Evolutionary conservation across 2,797 vertebrate species (phyloP).

Genomic region (Acanthurus tractus): DNA sequence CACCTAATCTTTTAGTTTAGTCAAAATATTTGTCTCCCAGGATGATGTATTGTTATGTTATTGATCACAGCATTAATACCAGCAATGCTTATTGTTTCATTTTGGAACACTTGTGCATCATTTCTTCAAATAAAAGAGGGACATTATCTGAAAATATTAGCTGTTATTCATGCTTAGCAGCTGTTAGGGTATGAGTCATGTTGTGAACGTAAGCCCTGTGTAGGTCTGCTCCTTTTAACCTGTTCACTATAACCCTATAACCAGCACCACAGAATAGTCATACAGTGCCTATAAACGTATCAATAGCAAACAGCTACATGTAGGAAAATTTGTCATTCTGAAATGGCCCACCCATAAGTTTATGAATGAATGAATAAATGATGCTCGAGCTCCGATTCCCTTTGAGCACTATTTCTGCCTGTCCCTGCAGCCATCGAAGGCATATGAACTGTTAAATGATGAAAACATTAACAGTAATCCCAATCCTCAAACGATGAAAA

Average conservation of each 20-base stretch:
- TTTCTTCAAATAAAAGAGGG: slow-evolving; percentile 12
- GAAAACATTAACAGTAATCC: background rate
- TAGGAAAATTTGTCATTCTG: background rate
- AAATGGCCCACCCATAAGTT: no score
- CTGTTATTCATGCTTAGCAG: background rate
- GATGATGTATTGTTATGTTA: background rate
- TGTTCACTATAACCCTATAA: background rate
- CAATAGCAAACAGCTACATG: background rate
- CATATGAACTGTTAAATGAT: background rate
- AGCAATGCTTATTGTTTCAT: no score
- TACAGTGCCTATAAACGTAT: background rate
- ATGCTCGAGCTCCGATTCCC: background rate
- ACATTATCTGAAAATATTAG: background rate
- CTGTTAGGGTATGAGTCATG: slow-evolving; percentile 6
- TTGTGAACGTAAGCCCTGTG: slow-evolving; percentile 4
- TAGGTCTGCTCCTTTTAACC: slow-evolving; percentile 5
- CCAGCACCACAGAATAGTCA: background rate
- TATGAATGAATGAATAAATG: background rate
- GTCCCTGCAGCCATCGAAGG: background rate
- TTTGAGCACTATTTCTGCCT: background rate
- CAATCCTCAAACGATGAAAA: slow-evolving; percentile 1
- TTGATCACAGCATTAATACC: background rate
- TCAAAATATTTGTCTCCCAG: background rate
- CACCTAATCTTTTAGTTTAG: background rate
- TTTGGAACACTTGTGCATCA: background rate